Base-by-base conservation (phyloP, 1,140 invertebrate species). In the Oreohelix idahoensis region DNA sequence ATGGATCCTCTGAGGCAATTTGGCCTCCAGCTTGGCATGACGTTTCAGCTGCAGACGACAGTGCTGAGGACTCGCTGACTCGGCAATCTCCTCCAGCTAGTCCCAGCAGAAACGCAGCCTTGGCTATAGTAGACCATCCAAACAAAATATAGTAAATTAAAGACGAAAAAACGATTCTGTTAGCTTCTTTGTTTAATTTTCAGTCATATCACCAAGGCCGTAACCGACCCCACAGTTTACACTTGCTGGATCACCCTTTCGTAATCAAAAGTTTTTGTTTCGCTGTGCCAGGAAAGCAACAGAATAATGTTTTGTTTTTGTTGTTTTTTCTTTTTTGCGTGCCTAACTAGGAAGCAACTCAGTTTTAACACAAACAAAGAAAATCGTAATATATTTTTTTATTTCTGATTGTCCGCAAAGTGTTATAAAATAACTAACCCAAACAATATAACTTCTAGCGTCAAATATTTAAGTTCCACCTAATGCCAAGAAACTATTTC, bases 1-100 rank as follows among this genome's bases (percentile, higher is more conserved):
- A 78, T 83, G 38, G 85, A 83, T 23, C 85, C 83, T 26, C 76
- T 70, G 10, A 86, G 77, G 63, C 85, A 84, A 36, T 83, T 83
- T 20, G 83, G 81, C 36, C 85, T 80, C 80, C 83, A 84, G 66
- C 75, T 79, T 49, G 83, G 83, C 84, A 82, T 81, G 76, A 29
- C 71, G 38, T 58, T 23, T 53, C 39, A 38, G 66, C 39, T 42
- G 76, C 42, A 73, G 0, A 49, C 39, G 49, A 39, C 29, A 66
- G 20, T 17, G 63, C 15, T 23, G 4, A 58, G 4, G 26, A 58
- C 51, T 17, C 29, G n/a, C 63, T 66, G 63, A 66, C 29, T 66
- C 63, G 1, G 20, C 63, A 32, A 66, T 29, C n/a, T 66, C 20
- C 63, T 66, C 17, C 63, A 66, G n/a, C 29, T 66, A 35, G n/a